Percentiles rank a stretch among this genome's conserved stretches.
Conservation (phyloP, 2,888 invertebrate species). For the Drosophila atripex region DNA sequence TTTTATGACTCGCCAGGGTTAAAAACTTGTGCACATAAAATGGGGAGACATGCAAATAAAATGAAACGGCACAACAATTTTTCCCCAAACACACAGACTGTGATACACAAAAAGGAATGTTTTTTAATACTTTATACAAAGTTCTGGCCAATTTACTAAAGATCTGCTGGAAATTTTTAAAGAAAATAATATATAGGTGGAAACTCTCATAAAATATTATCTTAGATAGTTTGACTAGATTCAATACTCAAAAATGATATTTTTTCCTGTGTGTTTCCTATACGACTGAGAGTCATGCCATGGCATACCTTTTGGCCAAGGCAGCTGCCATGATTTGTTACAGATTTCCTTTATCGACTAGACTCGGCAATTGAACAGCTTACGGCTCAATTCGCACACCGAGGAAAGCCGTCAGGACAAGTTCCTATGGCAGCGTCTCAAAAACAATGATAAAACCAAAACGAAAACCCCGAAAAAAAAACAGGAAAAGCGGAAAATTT, state of each 20-base stretch:
- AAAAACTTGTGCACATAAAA: slow-evolving; percentile 64
- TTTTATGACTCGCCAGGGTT: slow-evolving; percentile 73
- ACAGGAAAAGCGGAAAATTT: slow-evolving; percentile 1
- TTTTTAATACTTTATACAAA: not conserved
- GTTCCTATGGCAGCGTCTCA: slow-evolving; percentile 55
- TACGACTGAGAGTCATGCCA: not conserved
- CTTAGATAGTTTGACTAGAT: too few species aligned
- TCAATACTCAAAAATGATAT: not conserved
- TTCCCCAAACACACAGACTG: slow-evolving; percentile 29
- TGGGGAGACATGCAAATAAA: slow-evolving; percentile 54
- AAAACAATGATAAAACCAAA: slow-evolving; percentile 9
- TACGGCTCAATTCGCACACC: slow-evolving; percentile 62
- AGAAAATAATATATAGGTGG: not conserved
- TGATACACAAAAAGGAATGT: slow-evolving; percentile 9
- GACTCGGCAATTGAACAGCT: slow-evolving; percentile 55
- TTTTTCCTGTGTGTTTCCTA: slow-evolving; percentile 9
- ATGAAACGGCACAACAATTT: slow-evolving; percentile 55
- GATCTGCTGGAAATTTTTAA: too few species aligned
- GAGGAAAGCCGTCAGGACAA: slow-evolving; percentile 36
- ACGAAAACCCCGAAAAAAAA: not conserved
- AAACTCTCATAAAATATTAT: too few species aligned
- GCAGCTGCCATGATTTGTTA: slow-evolving; percentile 66
- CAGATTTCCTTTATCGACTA: slow-evolving; percentile 55
- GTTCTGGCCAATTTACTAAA: too few species aligned
- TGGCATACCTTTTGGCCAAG: slow-evolving; percentile 49